Base-by-base conservation (phyloP, 1,140 invertebrate species). In the Drosophila nannoptera region DNA sequence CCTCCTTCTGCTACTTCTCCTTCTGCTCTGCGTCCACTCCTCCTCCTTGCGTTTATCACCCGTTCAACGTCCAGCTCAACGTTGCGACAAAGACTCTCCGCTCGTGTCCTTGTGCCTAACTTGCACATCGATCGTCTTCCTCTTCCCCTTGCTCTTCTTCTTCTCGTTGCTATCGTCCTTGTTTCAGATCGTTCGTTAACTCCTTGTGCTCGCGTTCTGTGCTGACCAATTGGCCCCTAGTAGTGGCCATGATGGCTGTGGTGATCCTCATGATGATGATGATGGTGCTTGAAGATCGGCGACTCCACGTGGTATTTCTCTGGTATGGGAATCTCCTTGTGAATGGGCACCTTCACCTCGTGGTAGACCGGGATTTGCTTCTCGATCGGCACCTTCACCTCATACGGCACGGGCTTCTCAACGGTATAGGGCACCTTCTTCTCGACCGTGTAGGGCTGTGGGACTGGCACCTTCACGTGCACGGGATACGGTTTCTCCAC, bases 331-430 rank as follows among this genome's bases (percentile, higher is more conserved):
- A 95, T 92, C 77, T 94, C 93, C 82, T 94, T 95, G 73, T 95
- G 92, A 1, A 95, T 92, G 14, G 94, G 94, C 9, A 93, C 90
- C 43, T 92, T 94, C 4, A 94, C 92, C 69, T 94, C 93, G 65
- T 94, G 93, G 89, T 94, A 93, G 14, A 95, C 93, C 69, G 93
- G 92, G 87, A 94, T 94, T 35, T 94, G 94, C 88, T 94, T 95
- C 90, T 95, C 94, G 29, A 96, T 94, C 31, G 91, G 93, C 31
- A 96, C 94, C 78, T 94, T 95, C 8, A 95, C 93, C 84, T 94
- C 94, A 78, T 92, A 93, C 33, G 94, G 94, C 7, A 94, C 92
- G 33, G 94, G 93, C 90, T 94, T 95, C 73, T 94, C 94, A 4
- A 96, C 93, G 36, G 91, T 92, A 87, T 92, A 92, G 5, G 90